Evolutionary conservation across 1,140 invertebrate genomes (phyloP), one percentile per base, ranked within the genome.

Genomic region (Halictus rubicundus): DNA sequence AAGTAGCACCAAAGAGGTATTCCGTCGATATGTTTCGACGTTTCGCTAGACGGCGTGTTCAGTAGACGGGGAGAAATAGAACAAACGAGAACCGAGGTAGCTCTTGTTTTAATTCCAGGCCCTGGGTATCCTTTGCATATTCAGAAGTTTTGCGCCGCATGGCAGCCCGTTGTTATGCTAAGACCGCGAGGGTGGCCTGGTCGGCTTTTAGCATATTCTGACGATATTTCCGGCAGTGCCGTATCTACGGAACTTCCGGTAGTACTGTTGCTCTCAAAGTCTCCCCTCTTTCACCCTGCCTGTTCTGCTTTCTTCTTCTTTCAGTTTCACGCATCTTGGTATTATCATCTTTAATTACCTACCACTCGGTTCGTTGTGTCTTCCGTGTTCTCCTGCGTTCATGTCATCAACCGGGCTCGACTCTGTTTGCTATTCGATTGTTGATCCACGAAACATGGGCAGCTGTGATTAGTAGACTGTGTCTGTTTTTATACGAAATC

Each of bases 141-240:
- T 90, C 89, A 90, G 81, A 84, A 86, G 78, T 80, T 85, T 86
- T 88, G 85, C 88, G 82, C 87, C 87, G 81, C 90, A 90, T 88
- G 85, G 83, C 85, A 83, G 85, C 82, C 85, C 83, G 85, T 89
- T 90, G 88, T 89, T 89, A 90, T 89, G 89, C 88, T 88, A 90
- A 90, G 87, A 90, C 88, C 85, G 73, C 83, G 78, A 82, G 84
- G 79, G 69, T 46, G 57, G 23, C 63, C 72, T 71, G 83, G 72
- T 78, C 71, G 75, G 78, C 86, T 89, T 81, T 90, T 90, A 89
- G 85, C 86, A 90, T 90, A 90, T 90, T 88, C 89, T 81, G 79
- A 81, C 85, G 82, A 89, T 89, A 88, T 90, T 90, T 90, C 86
- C 85, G 65, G 54, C 76, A 12, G 64, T 77, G 61, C 73, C 73